These are phyloP conservation scores for Lethenteron reissneri DNA, from an alignment of 2,113 vertebrate genomes.

Conservation along the genomic window DNA sequence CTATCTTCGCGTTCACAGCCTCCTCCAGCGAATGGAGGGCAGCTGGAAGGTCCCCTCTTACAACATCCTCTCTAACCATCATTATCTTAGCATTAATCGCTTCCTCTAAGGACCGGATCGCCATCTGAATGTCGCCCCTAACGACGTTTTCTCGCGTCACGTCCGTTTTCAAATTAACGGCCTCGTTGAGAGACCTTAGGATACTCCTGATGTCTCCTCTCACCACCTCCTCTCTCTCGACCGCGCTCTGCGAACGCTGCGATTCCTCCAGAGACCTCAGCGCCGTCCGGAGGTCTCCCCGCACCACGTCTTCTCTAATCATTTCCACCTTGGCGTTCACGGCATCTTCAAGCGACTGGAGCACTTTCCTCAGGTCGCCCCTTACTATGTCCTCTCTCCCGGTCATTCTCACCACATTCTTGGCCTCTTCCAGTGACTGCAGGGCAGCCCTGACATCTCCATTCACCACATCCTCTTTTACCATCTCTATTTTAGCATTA, in stretches of 20 bases:
- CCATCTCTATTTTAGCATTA: constrained; percentile 27
- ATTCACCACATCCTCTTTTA: constrained; percentile 34
- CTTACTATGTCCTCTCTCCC: constrained; percentile 35
- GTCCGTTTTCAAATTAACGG: no score
- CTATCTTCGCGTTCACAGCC: constrained; percentile 28
- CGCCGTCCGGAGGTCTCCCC: constrained; percentile 26
- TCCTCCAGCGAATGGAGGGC: constrained; percentile 46
- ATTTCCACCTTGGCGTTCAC: constrained; percentile 28
- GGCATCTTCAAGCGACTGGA: constrained; percentile 46
- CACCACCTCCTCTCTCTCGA: constrained; percentile 47
- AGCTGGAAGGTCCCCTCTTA: constrained; percentile 41
- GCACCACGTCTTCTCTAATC: constrained; percentile 34
- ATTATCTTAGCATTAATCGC: constrained; percentile 28
- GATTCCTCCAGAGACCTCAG: neutral
- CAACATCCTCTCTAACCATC: constrained; percentile 31
- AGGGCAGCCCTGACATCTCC: constrained; percentile 33
- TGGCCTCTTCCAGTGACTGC: constrained; percentile 36
- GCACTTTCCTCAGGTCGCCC: constrained; percentile 38
- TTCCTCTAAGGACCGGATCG: constrained; percentile 35
- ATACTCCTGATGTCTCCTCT: constrained; percentile 33
- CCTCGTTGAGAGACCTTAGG: no score
- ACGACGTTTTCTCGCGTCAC: neutral
- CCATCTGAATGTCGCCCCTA: constrained; percentile 17
- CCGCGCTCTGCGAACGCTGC: constrained; percentile 15
- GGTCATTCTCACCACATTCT: constrained; percentile 23